phyloP scores from a whole-genome alignment of 1,140 invertebrate species.

The Drosophila miranda region DNA sequence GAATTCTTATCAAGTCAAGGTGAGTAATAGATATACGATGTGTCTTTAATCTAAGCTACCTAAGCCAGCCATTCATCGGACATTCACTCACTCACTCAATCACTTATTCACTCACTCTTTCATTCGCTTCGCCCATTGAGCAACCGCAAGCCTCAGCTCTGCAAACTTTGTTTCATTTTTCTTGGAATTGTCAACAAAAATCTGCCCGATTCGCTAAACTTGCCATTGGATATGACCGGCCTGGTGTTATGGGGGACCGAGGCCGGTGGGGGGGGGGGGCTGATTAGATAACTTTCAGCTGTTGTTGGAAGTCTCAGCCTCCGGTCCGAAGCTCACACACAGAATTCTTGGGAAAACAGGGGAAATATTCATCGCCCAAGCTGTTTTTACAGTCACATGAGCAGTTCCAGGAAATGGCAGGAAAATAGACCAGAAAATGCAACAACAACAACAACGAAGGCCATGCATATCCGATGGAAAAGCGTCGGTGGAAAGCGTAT shows the following conservation, averaged over 20 bases:
- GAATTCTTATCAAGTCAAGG: slow-evolving; percentile 99
- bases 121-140: slow-evolving; percentile 48
- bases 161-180: slow-evolving; percentile 28
- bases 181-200: slow-evolving; percentile 52
- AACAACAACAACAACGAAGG: not conserved
- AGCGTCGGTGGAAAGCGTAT: no score
- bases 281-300: slow-evolving; percentile 72
- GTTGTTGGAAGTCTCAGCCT: slow-evolving; percentile 22
- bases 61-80: not conserved
- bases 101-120: slow-evolving; percentile 15
- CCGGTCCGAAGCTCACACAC: slow-evolving; percentile 19
- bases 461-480: no score
- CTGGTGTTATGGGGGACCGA: slow-evolving; percentile 6
- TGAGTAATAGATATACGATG: slow-evolving; percentile 83
- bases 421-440: slow-evolving; percentile 9
- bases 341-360: slow-evolving; percentile 60
- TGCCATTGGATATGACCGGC: slow-evolving; percentile 61
- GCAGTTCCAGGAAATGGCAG: slow-evolving; percentile 4
- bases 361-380: slow-evolving; percentile 34
- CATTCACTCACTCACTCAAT: slow-evolving; percentile 34
- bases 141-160: slow-evolving; percentile 34
- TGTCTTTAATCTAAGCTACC: not conserved
- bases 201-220: slow-evolving; percentile 65
- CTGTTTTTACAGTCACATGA: slow-evolving; percentile 36
- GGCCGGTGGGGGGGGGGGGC: slow-evolving; percentile 25